Percentiles rank a stretch among this genome's conserved stretches.
Evolutionary conservation across 1,140 invertebrate genomes (phyloP).

Genomic region (Camponotus pennsylvanicus): DNA sequence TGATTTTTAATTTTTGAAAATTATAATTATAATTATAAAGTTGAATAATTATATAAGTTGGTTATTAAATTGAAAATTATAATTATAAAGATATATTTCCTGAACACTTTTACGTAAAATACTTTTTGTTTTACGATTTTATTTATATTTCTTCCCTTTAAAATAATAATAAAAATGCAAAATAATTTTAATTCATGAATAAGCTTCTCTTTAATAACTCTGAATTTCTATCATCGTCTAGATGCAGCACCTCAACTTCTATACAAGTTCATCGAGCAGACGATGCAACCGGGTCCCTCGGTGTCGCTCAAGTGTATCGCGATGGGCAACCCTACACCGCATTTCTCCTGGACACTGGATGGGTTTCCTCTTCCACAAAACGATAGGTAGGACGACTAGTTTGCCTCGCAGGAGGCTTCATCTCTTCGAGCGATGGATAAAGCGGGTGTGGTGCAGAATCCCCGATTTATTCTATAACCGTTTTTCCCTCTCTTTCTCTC

Average conservation of each 20-base stretch:
- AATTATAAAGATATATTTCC: not conserved
- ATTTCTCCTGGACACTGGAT: slow-evolving; percentile 95
- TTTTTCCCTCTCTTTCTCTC: not conserved
- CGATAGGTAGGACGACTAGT: slow-evolving; percentile 84
- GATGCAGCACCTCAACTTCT: slow-evolving; percentile 94
- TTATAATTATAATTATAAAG: not conserved
- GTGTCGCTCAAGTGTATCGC: slow-evolving; percentile 96
- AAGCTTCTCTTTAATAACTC: not conserved
- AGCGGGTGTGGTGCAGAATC: not conserved
- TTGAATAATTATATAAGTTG: no score
- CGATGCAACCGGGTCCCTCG: slow-evolving; percentile 94
- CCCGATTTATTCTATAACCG: not conserved
- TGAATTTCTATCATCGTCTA: slow-evolving; percentile 77
- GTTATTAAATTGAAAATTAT: not conserved
- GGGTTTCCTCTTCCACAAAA: slow-evolving; percentile 93
- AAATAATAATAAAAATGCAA: not conserved
- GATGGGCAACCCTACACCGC: slow-evolving; percentile 95
- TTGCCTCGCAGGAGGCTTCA: not conserved
- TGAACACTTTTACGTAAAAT: not conserved
- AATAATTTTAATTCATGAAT: not conserved
- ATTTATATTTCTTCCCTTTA: not conserved
- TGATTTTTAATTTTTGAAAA: not conserved
- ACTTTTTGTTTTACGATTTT: not conserved
- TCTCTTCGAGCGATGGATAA: not conserved
- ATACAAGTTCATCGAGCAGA: slow-evolving; percentile 96